Evolutionary conservation across 2,797 vertebrate species (phyloP), one percentile per base, ranked within the genome.

Genomic region (Glossophaga mutica): DNA sequence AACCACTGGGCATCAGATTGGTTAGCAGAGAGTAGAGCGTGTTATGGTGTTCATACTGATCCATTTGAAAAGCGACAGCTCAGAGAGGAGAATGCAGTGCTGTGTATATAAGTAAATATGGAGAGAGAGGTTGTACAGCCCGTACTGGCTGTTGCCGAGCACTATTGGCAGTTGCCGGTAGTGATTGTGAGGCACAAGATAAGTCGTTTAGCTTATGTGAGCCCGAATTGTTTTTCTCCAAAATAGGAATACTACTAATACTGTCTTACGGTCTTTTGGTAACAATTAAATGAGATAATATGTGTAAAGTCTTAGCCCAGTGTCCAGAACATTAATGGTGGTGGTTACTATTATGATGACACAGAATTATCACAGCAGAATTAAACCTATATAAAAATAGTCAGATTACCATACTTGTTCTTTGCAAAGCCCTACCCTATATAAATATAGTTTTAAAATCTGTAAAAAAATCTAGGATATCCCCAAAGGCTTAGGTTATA

Each of bases 361-460:
- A 29, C 16, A 86, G 71, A 87, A 87, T 93, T 76, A 81, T 85
- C 65, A 59, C 19, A 90, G 62, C 34, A 95, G 42, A 87, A 62
- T 70, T 88, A 42, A 46, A 39, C 79, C 59, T 6, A 76, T 42
- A 62, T 65, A 44, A n/a, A 11, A 48, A 59, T 88, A 70, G 44
- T 94, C 55, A 59, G 68, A 85, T 92, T 90, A 42, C 50, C 50
- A 21, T 21, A 21, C 65, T 87, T 91, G 96, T 95, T 88, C 48
- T 89, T 93, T 97, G 57, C 52, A 85, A 92, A 95, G 70, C 74
- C 2, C 26, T 84, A 87, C 29, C 19, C 10, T 94, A 68, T 29
- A 87, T 89, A 96, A 96, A 95, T 92, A 95, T 95, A 92, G 82
- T 94, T 94, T 95, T 96, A 93, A 96, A 84, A 96, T 96, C 96